Conservation (phyloP, 2,888 invertebrate genomes). For the Aphodius sticticus region DNA sequence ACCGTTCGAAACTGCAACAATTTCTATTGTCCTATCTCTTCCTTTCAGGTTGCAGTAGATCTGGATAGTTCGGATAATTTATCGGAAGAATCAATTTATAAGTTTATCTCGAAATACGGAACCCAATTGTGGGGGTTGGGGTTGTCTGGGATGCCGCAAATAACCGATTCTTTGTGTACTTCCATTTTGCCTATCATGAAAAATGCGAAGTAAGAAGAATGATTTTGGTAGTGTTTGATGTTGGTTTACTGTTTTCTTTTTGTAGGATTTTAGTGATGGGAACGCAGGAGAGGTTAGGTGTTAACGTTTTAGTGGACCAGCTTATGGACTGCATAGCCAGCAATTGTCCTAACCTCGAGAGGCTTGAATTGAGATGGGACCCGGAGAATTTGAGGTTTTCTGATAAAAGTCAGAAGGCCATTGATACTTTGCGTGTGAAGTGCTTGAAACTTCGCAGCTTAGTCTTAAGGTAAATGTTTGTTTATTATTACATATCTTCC, state of each 20-base stretch:
- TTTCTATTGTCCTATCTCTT: neutral
- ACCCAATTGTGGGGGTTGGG: conserved; percentile 87
- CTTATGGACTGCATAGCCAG: conserved; percentile 97
- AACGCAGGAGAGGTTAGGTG: conserved; percentile 93
- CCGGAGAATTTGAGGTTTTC: conserved; percentile 98
- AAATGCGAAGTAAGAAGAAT: conserved; percentile 81
- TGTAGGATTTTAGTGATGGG: conserved; percentile 96
- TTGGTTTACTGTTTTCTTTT: neutral
- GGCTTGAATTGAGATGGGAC: conserved; percentile 97
- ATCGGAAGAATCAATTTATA: conserved; percentile 89
- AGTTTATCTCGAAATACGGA: conserved; percentile 91
- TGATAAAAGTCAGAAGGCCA: conserved; percentile 99
- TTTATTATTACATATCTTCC: neutral
- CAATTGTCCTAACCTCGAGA: conserved; percentile 86
- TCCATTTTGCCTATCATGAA: conserved; percentile 89
- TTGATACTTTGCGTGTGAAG: conserved; percentile 95
- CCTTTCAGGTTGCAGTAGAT: conserved; percentile 79
- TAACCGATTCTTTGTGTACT: conserved; percentile 98
- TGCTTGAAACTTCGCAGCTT: conserved; percentile 92
- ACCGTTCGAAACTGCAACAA: neutral
- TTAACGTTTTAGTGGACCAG: conserved; percentile 97
- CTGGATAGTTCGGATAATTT: conserved; percentile 95
- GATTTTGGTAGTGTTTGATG: conserved; percentile 13
- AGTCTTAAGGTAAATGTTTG: conserved; percentile 78
- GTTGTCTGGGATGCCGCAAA: conserved; percentile 95